phyloP scores from a whole-genome alignment of 2,797 vertebrate genomes.

The Falco cherrug region DNA sequence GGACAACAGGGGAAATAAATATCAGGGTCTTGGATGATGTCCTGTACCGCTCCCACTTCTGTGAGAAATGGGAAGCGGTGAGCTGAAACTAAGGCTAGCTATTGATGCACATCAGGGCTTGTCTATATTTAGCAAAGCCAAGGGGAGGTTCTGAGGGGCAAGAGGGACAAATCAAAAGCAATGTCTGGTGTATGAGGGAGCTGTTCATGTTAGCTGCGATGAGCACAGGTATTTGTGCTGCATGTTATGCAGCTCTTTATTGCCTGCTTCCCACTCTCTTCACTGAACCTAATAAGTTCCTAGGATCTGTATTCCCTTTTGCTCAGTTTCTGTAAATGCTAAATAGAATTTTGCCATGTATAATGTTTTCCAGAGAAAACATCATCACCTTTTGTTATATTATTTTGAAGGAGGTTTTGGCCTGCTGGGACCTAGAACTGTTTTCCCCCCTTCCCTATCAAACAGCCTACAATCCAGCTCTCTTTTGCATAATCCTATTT shows the following conservation, averaged over 20 bases:
- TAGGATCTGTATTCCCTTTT: conserved; percentile 19
- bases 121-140: background rate
- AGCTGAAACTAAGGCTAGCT: background rate
- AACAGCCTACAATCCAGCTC: conserved; percentile 13
- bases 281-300: background rate
- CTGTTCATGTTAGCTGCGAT: background rate
- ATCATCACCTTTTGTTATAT: conserved; percentile 13
- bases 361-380: conserved; percentile 31
- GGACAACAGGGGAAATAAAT: background rate
- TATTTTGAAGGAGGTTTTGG: conserved; percentile 14
- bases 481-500: conserved; percentile 53
- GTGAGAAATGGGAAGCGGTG: background rate
- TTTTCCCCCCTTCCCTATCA: background rate
- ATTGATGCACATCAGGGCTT: background rate
- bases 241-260: background rate
- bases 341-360: conserved; percentile 32
- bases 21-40: background rate
- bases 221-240: background rate
- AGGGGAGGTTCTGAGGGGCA: background rate
- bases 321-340: conserved; percentile 15
- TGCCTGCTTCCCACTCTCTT: background rate
- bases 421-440: conserved; percentile 22
- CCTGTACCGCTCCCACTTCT: background rate
- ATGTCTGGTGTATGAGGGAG: background rate
- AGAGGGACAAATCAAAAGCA: background rate